phyloP scores from a whole-genome alignment of 2,888 invertebrate genomes.

The Caenorhabditis angaria region DNA sequence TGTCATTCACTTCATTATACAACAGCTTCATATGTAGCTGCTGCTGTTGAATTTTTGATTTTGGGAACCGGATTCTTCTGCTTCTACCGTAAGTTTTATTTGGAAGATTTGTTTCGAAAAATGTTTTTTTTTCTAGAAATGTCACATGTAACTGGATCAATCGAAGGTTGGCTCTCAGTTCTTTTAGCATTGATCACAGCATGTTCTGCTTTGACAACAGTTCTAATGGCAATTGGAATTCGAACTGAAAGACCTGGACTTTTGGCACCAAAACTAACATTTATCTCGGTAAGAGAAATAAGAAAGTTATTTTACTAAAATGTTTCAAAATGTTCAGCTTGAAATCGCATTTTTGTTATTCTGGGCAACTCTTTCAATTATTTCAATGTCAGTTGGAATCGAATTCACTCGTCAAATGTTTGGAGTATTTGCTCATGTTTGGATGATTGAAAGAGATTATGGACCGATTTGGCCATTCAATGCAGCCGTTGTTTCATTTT shows the following conservation, averaged over 20 bases:
- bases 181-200: constrained; percentile 29
- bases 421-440: constrained; percentile 41
- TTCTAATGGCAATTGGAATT: constrained; percentile 52
- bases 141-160: constrained; percentile 38
- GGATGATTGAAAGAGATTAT: constrained; percentile 63
- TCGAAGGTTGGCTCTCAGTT: constrained; percentile 37
- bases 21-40: constrained; percentile 43
- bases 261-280: constrained; percentile 63
- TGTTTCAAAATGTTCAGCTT: constrained; percentile 25
- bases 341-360: constrained; percentile 61
- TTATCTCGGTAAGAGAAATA: constrained; percentile 50
- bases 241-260: constrained; percentile 54
- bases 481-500: constrained; percentile 66
- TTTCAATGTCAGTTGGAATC: constrained; percentile 68
- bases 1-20: constrained; percentile 69
- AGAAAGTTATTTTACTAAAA: neutral
- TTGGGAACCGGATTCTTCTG: constrained; percentile 39
- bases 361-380: constrained; percentile 61
- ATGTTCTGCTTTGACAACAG: constrained; percentile 29
- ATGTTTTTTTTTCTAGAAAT: constrained; percentile 24
- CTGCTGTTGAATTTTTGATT: constrained; percentile 40
- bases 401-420: constrained; percentile 63
- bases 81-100: constrained; percentile 44
- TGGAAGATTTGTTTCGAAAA: no score
- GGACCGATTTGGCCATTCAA: constrained; percentile 72